A percentile compares a stretch with the other conserved stretches of the same genome.
Evolutionary conservation across 2,113 vertebrate species (phyloP).

Genomic region (Holacanthus passer): DNA sequence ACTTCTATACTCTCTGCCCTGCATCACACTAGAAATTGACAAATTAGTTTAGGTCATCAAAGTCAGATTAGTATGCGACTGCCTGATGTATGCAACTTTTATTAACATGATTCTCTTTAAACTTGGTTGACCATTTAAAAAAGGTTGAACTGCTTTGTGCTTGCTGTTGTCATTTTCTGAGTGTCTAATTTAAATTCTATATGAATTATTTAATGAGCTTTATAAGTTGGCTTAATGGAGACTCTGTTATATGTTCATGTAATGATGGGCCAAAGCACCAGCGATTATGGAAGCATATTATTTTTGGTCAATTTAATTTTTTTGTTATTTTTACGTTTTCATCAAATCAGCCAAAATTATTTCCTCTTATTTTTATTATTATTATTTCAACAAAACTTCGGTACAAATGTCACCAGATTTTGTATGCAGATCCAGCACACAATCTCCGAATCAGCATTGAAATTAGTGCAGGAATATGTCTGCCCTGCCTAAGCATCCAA

Average conservation of each 20-base stretch:
- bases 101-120: constrained; percentile 9
- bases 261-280: not conserved
- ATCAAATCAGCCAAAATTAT: too few relatives aligned
- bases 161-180: not conserved
- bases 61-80: constrained; percentile 10
- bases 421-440: not conserved
- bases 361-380: too few relatives aligned
- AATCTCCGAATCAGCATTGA: too few relatives aligned
- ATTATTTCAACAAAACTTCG: too few relatives aligned
- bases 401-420: not conserved
- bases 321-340: too few relatives aligned
- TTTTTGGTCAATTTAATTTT: not conserved
- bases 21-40: not conserved
- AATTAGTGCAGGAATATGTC: not conserved
- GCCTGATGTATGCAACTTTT: constrained; percentile 4
- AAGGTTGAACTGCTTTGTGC: not conserved
- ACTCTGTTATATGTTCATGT: not conserved
- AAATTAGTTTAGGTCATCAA: constrained; percentile 46
- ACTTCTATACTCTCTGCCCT: constrained; percentile 26
- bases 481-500: not conserved
- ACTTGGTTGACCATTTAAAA: not conserved
- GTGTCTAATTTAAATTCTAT: not conserved
- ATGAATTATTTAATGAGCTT: not conserved
- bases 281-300: not conserved
- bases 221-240: not conserved